A percentile compares a stretch with the other conserved stretches of the same genome.
Conservation (phyloP, 2,888 invertebrate genomes). For the Hybos culiciformis region DNA sequence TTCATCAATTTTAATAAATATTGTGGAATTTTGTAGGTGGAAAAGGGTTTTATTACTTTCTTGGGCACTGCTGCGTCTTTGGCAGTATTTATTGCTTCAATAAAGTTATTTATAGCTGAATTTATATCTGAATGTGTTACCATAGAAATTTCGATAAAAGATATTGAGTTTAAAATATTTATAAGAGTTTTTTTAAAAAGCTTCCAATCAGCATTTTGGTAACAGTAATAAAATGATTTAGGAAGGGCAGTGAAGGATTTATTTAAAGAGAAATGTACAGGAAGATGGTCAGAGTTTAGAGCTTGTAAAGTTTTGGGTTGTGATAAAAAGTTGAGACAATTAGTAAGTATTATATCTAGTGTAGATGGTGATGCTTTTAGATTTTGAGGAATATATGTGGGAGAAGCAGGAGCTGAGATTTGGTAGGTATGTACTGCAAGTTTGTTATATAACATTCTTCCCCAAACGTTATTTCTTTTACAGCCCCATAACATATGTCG, state of each 20-base stretch:
- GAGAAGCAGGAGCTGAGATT: slow-evolving; percentile 3
- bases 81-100: no score
- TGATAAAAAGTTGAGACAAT: no score
- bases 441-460: slow-evolving; percentile 9
- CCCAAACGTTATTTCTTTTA: slow-evolving; percentile 9
- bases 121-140: no score
- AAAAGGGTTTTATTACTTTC: no score
- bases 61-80: no score
- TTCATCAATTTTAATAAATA: no score
- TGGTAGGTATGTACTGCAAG: slow-evolving; percentile 2
- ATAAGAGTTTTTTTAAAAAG: background rate
- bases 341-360: slow-evolving; percentile 7
- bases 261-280: slow-evolving; percentile 6
- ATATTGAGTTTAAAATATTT: no score
- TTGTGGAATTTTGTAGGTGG: no score
- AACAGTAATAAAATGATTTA: background rate
- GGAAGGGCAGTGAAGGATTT: no score
- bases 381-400: slow-evolving; percentile 8
- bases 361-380: slow-evolving; percentile 3
- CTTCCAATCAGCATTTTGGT: slow-evolving; percentile 3
- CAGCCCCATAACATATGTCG: slow-evolving; percentile 11
- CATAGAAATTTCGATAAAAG: no score
- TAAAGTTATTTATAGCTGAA: no score
- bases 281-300: slow-evolving; percentile 8
- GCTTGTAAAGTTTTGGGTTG: slow-evolving; percentile 4